Evolutionary conservation across 35 echinoderm and acorn worm genomes (phyloP), one percentile per base, ranked within the genome.

Genomic region (Stichopus chloronotus): DNA sequence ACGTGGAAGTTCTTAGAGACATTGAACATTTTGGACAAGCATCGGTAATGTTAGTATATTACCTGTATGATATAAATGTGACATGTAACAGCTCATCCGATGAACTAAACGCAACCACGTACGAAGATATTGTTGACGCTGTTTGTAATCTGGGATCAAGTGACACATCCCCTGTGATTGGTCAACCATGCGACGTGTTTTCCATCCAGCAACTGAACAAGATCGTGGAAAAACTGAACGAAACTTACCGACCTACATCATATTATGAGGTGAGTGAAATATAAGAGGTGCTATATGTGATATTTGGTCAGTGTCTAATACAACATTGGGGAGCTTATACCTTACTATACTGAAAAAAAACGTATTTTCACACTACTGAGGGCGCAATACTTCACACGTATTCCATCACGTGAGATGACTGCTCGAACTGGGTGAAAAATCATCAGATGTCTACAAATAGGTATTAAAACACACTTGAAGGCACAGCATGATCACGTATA

Each of bases 151-250:
- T 83, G 3, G 80, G 80, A 55, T 12, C 11, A 55, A 52, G 55
- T 19, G 80, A 56, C 3, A 17, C 80, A 14, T 19, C 25, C 53
- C 80, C 52, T 14, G 53, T 65, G 61, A 19, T 83, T 54, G 80
- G 17, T 56, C 5, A 53, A 55, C 80, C 80, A 13, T 83, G 80
- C 13, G 80, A 83, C 7, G n/a, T 52, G 14, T 83, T 83, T 16
- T 83, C 80, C n/a, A 55, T 83, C 30, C 6, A 83, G 52, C 80
- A 83, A 83, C 55, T 83, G 3, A 56, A 83, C 43, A 8, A n/a
- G 43, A 83, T 83, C 16, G 20, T 83, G 7, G 80, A 83, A 14
- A 83, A 56, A 83, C 4, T 83, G 5, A 83, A 83, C 53, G n/a
- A 52, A 4, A 55, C 80, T 4, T 83, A 83, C 53, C 52, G 55